phyloP scores from a whole-genome alignment of 2,888 invertebrate species.

The Rutpela maculata region DNA sequence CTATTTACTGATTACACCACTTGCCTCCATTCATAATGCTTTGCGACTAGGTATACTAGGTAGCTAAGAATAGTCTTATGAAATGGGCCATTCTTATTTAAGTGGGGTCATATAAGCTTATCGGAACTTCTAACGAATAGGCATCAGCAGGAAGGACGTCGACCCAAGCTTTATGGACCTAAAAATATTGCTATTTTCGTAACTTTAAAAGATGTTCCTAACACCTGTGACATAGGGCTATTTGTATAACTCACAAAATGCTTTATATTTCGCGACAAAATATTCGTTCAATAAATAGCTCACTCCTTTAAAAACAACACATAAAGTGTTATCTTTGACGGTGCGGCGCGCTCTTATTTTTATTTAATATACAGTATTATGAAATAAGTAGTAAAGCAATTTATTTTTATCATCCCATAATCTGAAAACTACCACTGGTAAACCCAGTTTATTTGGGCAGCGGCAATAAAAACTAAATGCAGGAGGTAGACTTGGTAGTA shows the following conservation, averaged over 20 bases:
- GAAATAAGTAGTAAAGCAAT: too few species aligned
- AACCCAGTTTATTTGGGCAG: too few species aligned
- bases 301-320: neutral
- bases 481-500: too few species aligned
- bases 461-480: too few species aligned
- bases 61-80: conserved; percentile 47
- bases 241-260: conserved; percentile 13
- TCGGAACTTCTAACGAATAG: conserved; percentile 33
- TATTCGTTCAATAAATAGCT: neutral
- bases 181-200: conserved; percentile 62
- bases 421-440: too few species aligned
- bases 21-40: conserved; percentile 7
- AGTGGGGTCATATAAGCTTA: conserved; percentile 33
- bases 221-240: conserved; percentile 30
- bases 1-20: conserved; percentile 5
- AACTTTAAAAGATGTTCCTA: conserved; percentile 26
- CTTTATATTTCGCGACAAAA: conserved; percentile 10
- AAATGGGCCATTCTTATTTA: conserved; percentile 48
- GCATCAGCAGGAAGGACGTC: conserved; percentile 51
- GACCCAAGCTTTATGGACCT: conserved; percentile 50
- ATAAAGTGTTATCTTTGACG: neutral
- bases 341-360: too few species aligned
- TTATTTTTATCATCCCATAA: too few species aligned
- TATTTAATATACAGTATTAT: too few species aligned
- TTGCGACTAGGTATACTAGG: conserved; percentile 12